Base-by-base conservation (phyloP, 2,113 vertebrate genomes). In the Protobothrops mucrosquamatus region DNA sequence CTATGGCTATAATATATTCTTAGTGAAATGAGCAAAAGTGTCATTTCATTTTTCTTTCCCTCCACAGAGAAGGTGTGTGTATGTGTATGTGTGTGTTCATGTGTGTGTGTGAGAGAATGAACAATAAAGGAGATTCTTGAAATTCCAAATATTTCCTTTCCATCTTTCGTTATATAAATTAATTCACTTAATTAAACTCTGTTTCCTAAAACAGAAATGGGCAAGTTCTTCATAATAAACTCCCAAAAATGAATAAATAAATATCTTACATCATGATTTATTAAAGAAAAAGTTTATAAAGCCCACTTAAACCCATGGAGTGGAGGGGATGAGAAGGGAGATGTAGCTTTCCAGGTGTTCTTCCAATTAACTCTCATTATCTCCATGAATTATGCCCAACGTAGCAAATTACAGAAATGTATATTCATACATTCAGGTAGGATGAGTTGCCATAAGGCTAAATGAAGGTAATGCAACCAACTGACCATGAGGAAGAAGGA, bases 1-100 rank as follows among this genome's bases (percentile, higher is more conserved):
- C 92, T 95, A 26, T 85, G 92, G 88, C 91, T 96, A 0, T 94
- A 94, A 94, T 95, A 93, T 91, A 74, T 89, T 94, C 46, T 90
- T 90, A 95, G 81, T 89, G 85, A 93, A n/a, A n/a, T 48, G 86
- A 29, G 26, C 94, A 48, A 91, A 93, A 95, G 64, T 91, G 93
- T 20, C 18, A 92, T 39, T 89, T 94, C 93, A 55, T 56, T 39
- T 57, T 85, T 93, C 93, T 93, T 93, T 52, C 89, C 0, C 59
- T 52, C 2, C 92, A 95, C 3, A 86, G 54, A 91, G 91, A 91
- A 81, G 69, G 5, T 10, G 93, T 69, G 10, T 85, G 91, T 43
- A 92, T 5, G 55, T 55, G 15, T 55, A 15, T 55, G 54, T 55
- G 54, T 55, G 54, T 18, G 54, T 55, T 14, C 15, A 15, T 55